Percentiles rank a stretch among this genome's conserved stretches.
Evolutionary conservation across 2,113 vertebrate species (phyloP).

Genomic region (Trematomus loennbergii): DNA sequence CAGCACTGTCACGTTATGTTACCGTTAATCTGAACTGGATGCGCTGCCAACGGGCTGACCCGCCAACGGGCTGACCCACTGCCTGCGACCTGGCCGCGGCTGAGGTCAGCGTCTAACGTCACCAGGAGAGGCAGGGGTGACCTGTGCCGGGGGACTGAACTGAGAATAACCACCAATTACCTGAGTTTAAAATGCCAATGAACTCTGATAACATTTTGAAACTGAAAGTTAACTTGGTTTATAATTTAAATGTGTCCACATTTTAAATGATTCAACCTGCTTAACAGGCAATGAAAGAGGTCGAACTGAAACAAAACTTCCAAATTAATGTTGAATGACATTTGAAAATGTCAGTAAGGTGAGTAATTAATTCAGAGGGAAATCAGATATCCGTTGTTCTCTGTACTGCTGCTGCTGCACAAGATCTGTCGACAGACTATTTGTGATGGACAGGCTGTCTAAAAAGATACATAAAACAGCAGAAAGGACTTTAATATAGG

Average conservation of each 20-base stretch:
- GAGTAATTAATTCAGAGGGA: not conserved
- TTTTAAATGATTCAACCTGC: not conserved
- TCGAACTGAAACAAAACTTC: not conserved
- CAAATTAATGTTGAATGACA: not conserved
- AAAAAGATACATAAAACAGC: not conserved
- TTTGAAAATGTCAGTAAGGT: not conserved
- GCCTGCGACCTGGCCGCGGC: slow-evolving; percentile 51
- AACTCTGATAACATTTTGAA: slow-evolving; percentile 3
- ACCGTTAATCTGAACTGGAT: slow-evolving; percentile 74
- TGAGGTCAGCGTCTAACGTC: slow-evolving; percentile 63
- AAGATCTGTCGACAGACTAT: not conserved
- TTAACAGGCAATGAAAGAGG: not conserved
- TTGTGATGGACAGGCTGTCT: slow-evolving; percentile 4
- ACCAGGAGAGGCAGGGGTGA: slow-evolving; percentile 24
- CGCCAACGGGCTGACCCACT: slow-evolving; percentile 72
- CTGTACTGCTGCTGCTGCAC: not conserved
- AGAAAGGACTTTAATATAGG: not conserved
- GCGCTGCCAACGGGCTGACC: slow-evolving; percentile 61
- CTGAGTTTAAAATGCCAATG: slow-evolving; percentile 28
- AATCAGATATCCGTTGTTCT: not conserved
- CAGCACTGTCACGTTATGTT: slow-evolving; percentile 77
- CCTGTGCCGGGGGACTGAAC: slow-evolving; percentile 24
- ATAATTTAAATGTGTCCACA: not conserved
- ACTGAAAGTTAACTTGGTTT: not conserved
- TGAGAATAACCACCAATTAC: slow-evolving; percentile 34